A percentile compares a stretch with the other conserved stretches of the same genome.
These are phyloP conservation scores for Cryptotis parvus DNA, from an alignment of 2,113 vertebrate species.

Conservation along the genomic window DNA sequence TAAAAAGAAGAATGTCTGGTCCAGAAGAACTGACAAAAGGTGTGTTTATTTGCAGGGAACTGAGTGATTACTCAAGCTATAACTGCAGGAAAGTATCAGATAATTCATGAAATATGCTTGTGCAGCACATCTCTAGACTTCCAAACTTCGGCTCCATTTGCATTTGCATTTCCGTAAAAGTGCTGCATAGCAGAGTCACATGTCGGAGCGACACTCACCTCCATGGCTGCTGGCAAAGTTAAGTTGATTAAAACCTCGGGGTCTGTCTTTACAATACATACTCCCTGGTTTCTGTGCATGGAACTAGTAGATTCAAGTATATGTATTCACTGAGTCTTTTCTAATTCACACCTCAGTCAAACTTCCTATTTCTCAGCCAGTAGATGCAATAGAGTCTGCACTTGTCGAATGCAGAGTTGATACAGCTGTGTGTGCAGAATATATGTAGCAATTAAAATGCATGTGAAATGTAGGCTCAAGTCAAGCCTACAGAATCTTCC, in stretches of 20 bases:
- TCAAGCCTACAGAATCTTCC: neutral
- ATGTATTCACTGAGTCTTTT: conserved; percentile 22
- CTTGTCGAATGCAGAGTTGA: neutral
- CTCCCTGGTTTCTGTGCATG: neutral
- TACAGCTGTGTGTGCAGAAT: neutral
- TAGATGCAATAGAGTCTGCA: neutral
- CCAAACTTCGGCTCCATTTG: conserved; percentile 62
- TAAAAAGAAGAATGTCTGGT: conserved; percentile 50
- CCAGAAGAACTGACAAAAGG: conserved; percentile 61
- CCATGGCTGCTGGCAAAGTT: neutral
- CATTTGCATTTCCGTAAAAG: conserved; percentile 61
- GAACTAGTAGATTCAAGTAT: neutral
- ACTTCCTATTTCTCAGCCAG: neutral
- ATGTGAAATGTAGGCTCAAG: neutral
- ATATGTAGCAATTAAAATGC: conserved; percentile 39
- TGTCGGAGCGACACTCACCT: neutral
- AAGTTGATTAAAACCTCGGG: conserved; percentile 46
- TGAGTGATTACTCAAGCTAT: conserved; percentile 73
- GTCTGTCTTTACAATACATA: conserved; percentile 31
- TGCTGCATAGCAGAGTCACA: neutral
- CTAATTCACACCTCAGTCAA: conserved; percentile 44
- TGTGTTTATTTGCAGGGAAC: conserved; percentile 50
- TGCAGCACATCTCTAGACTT: conserved; percentile 65
- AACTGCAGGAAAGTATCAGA: conserved; percentile 68
- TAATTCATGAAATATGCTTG: conserved; percentile 75